Conservation (phyloP, 2,888 invertebrate genomes). For the Cantharis flavilabris region DNA sequence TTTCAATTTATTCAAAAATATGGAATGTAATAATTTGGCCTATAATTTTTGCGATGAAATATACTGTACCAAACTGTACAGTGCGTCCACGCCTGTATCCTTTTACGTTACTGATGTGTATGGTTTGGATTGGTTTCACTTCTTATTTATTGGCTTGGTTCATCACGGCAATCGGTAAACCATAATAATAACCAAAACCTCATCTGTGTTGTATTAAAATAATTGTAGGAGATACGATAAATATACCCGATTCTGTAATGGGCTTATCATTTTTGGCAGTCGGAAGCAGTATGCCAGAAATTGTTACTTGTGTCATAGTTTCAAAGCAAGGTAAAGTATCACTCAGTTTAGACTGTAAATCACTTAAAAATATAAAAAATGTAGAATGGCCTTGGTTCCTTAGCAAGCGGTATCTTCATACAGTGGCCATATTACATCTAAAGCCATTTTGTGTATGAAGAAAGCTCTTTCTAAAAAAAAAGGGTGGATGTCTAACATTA, state of each 20-base stretch:
- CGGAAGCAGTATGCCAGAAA: slow-evolving; percentile 81
- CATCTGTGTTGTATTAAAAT: neutral
- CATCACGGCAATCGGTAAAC: slow-evolving; percentile 72
- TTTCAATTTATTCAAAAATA: slow-evolving; percentile 50
- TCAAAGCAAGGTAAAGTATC: slow-evolving; percentile 66
- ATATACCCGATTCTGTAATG: slow-evolving; percentile 78
- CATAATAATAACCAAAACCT: neutral
- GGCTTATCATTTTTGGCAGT: slow-evolving; percentile 79
- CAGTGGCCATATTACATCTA: too few relatives aligned
- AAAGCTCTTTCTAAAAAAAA: too few relatives aligned
- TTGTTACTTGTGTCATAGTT: slow-evolving; percentile 77
- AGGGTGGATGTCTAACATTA: too few relatives aligned
- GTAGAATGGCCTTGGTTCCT: too few relatives aligned
- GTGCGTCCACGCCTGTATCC: slow-evolving; percentile 61
- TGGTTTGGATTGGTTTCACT: slow-evolving; percentile 74
- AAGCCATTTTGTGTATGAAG: too few relatives aligned
- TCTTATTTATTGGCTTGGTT: slow-evolving; percentile 82
- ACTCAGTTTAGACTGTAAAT: too few relatives aligned
- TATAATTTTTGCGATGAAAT: slow-evolving; percentile 65
- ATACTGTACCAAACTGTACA: slow-evolving; percentile 75
- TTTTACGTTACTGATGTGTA: slow-evolving; percentile 72
- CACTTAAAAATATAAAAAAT: too few relatives aligned
- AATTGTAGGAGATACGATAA: slow-evolving; percentile 68
- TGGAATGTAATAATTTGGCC: slow-evolving; percentile 71
- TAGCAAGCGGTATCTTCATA: too few relatives aligned